A percentile compares a stretch with the other conserved stretches of the same genome.
phyloP scores from a whole-genome alignment of 2,113 vertebrate species.

The Oncorhynchus mykiss region DNA sequence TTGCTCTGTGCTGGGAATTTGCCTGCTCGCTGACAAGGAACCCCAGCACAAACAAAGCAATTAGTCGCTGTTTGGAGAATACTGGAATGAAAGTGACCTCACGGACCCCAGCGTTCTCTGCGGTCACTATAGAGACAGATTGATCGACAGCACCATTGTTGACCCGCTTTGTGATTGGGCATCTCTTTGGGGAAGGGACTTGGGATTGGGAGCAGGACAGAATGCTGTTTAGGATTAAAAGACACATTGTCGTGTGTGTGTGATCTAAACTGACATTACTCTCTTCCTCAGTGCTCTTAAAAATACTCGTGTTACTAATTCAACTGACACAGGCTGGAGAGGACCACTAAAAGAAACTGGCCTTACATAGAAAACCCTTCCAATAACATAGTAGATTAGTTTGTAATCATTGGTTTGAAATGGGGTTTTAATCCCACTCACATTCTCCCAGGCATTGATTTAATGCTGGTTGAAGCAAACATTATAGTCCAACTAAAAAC shows the following conservation, averaged over 20 bases:
- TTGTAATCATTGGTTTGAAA: constrained; percentile 36
- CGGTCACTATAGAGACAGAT: constrained; percentile 45
- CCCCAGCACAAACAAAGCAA: constrained; percentile 56
- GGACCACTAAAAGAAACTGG: constrained; percentile 23
- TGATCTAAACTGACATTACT: constrained; percentile 62
- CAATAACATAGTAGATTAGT: constrained; percentile 20
- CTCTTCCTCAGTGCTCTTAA: constrained; percentile 49
- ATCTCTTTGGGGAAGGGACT: constrained; percentile 26
- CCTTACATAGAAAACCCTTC: constrained; percentile 3
- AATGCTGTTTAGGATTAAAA: constrained; percentile 40
- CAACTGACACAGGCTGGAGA: constrained; percentile 46
- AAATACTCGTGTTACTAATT: constrained; percentile 52
- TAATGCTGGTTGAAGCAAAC: constrained; percentile 43
- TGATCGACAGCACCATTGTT: too few relatives aligned
- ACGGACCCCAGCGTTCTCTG: constrained; percentile 18
- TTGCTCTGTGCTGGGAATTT: constrained; percentile 53
- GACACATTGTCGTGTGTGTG: constrained; percentile 58
- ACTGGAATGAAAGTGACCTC: constrained; percentile 49
- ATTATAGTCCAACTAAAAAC: constrained; percentile 43
- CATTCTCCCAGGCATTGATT: constrained; percentile 35
- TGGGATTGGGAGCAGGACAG: constrained; percentile 6
- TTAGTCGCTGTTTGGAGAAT: constrained; percentile 56
- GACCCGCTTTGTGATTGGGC: constrained; percentile 54
- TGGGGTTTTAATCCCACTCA: constrained; percentile 8
- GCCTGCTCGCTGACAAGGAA: constrained; percentile 46